These are phyloP conservation scores for Hylyphantes graminicola DNA, from an alignment of 1,140 invertebrate genomes.

Conservation along the genomic window DNA sequence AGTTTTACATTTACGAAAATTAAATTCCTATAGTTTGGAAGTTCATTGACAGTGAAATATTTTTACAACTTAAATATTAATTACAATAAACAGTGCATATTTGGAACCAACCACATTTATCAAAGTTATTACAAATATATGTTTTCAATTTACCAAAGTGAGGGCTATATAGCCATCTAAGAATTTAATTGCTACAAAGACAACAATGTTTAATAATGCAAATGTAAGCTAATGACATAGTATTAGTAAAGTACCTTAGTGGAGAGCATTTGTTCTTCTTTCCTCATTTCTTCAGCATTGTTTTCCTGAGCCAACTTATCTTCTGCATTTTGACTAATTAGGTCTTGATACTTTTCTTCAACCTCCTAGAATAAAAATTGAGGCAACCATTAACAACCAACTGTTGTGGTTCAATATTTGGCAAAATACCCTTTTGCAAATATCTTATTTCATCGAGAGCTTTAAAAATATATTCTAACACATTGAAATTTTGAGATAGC, in stretches of 20 bases:
- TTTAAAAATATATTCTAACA: no score
- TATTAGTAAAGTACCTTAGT: constrained; percentile 63
- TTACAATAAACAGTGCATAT: no score
- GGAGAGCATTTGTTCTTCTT: constrained; percentile 66
- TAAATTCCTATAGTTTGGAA: no score
- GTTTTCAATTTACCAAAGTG: no score
- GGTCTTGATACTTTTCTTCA: constrained; percentile 70
- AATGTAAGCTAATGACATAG: neutral
- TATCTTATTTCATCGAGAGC: neutral
- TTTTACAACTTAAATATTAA: no score
- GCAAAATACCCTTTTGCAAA: neutral
- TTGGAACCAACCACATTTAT: neutral
- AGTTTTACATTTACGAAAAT: no score
- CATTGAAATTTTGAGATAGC: neutral
- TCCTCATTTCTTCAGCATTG: constrained; percentile 69
- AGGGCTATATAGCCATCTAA: no score
- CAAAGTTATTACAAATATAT: neutral
- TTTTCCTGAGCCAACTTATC: constrained; percentile 70
- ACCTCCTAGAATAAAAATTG: constrained; percentile 67
- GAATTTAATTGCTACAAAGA: no score
- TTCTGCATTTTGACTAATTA: constrained; percentile 68
- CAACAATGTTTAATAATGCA: neutral
- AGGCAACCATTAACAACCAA: constrained; percentile 5
- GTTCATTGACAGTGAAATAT: no score
- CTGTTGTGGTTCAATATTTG: neutral